These are phyloP conservation scores for Magallana angulata DNA, from an alignment of 1,140 invertebrate species.

Conservation along the genomic window DNA sequence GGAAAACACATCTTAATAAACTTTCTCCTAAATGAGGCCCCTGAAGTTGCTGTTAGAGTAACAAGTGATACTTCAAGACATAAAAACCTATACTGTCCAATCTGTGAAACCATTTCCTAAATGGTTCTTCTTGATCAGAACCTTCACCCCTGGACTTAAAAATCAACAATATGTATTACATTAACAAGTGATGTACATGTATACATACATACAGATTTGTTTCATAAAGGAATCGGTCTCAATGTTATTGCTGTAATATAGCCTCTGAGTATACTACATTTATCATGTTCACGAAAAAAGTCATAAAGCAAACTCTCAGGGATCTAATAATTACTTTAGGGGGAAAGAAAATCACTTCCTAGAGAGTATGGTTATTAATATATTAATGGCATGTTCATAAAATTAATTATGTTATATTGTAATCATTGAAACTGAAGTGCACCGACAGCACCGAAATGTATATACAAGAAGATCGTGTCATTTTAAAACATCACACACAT, in stretches of 20 bases:
- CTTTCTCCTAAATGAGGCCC: slow-evolving; percentile 43
- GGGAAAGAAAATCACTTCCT: too few relatives aligned
- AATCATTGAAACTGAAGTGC: too few relatives aligned
- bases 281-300: not conserved
- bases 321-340: slow-evolving; percentile 10
- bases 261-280: not conserved
- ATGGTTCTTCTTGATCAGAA: slow-evolving; percentile 33
- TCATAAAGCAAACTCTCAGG: not conserved
- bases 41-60: slow-evolving; percentile 42
- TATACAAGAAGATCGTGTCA: too few relatives aligned
- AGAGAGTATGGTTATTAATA: too few relatives aligned
- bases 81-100: slow-evolving; percentile 45
- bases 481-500: too few relatives aligned
- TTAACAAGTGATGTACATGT: not conserved
- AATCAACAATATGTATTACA: slow-evolving; percentile 9
- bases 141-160: slow-evolving; percentile 40
- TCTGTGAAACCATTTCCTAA: slow-evolving; percentile 46
- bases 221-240: slow-evolving; percentile 12
- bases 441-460: too few relatives aligned
- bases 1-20: slow-evolving; percentile 47
- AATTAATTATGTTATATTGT: too few relatives aligned
- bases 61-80: slow-evolving; percentile 1
- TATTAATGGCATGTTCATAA: too few relatives aligned
- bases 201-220: not conserved
- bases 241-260: not conserved